Base-by-base conservation (phyloP, 2,113 vertebrate species). In the Indicator maculatus region DNA sequence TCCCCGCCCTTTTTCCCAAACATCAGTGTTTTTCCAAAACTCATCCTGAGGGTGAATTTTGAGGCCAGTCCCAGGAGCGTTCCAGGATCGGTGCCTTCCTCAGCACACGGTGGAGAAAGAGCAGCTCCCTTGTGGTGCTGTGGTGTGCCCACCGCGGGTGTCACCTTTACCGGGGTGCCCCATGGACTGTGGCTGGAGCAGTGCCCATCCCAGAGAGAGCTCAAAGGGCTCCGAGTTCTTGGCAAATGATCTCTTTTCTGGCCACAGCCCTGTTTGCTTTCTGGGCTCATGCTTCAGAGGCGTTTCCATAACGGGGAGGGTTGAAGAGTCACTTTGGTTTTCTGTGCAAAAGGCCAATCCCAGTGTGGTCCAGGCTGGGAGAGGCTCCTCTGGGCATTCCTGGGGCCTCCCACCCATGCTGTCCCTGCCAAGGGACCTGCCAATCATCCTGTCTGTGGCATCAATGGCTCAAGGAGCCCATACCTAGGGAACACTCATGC, bases 321-420 rank as follows among this genome's bases (percentile, higher is more conserved):
- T 21, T 31, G 28, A 11, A 44, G 50, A 82, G 5, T 11, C 1
- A 0, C 13, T 78, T 70, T 13, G 16, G 14, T 83, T 89, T 69
- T n/a, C 30, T 30, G 21, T 55, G 19, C 59, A 26, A 56, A 70
- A 83, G 47, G 24, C 2, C 0, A n/a, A 9, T 45, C 61, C 26
- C 0, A 0, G 47, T 8, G 36, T 0, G 5, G 11, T 38, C 36
- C 19, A 30, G 53, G 10, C 18, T 27, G 38, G 58, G 20, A 8
- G 24, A 31, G 71, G 12, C 13, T 20, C 55, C 13, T n/a, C 33
- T 1, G 0, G 17, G 44, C 0, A 1, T 28, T 21, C 24, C 28
- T 0, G 1, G 44, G 30, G 17, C 12, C 5, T 23, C 12, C 19
- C 8, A 41, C 9, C 31, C 2, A 0, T 0, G 0, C 44, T n/a